Evolutionary conservation across 2,888 invertebrate genomes (phyloP).

Genomic region (Sminthurinus aureus): DNA sequence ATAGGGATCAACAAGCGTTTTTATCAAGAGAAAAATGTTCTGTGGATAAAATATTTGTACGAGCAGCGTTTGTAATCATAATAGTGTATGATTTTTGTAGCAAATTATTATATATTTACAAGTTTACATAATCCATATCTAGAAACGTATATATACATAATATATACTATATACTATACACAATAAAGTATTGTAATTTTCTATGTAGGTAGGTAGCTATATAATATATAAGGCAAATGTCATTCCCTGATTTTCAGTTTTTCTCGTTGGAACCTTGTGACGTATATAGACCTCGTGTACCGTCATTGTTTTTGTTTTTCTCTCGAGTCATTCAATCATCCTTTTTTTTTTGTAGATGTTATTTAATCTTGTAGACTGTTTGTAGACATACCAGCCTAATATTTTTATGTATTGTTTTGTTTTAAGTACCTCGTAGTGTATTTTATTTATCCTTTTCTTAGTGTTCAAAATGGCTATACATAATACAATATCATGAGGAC

Average conservation of each 20-base stretch:
- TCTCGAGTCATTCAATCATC: constrained; percentile 2
- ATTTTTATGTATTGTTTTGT: not conserved
- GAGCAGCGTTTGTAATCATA: no score
- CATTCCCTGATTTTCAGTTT: not conserved
- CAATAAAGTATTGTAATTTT: not conserved
- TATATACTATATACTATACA: not conserved
- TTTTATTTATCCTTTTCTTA: not conserved
- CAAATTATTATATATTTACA: no score
- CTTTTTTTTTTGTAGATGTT: not conserved
- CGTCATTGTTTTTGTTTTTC: not conserved
- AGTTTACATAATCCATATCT: not conserved
- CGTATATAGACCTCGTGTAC: not conserved
- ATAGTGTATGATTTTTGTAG: no score
- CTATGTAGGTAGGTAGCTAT: not conserved
- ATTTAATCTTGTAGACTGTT: not conserved
- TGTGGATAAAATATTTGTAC: no score
- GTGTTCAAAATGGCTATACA: not conserved
- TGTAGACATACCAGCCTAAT: not conserved
- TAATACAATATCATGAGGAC: not conserved
- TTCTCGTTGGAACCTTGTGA: not conserved
- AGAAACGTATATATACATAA: not conserved
- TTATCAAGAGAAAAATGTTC: no score
- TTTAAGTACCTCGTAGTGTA: not conserved
- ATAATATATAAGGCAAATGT: not conserved
- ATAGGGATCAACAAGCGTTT: no score